phyloP scores from a whole-genome alignment of 2,113 vertebrate genomes.

The Polyodon spathula region DNA sequence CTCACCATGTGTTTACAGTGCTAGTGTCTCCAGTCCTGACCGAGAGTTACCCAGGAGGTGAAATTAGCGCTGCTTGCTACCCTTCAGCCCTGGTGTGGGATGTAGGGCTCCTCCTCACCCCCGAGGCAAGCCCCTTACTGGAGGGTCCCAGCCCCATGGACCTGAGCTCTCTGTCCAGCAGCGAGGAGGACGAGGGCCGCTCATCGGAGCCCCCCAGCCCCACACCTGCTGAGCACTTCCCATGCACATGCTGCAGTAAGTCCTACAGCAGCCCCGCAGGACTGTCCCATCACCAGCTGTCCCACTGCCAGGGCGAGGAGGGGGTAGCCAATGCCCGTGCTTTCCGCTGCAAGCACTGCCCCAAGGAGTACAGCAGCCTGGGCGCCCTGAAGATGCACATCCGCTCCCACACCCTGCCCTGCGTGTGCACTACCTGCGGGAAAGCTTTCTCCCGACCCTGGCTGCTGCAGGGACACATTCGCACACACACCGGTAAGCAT shows the following conservation, averaged over 20 bases:
- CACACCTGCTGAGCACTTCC: slow-evolving; percentile 53
- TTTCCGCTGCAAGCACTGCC: slow-evolving; percentile 94
- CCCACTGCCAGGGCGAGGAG: slow-evolving; percentile 43
- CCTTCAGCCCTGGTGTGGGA: slow-evolving; percentile 63
- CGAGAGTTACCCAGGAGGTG: slow-evolving; percentile 58
- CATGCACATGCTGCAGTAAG: slow-evolving; percentile 71
- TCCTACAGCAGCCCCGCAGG: slow-evolving; percentile 68
- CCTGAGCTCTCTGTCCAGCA: slow-evolving; percentile 73
- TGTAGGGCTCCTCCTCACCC: slow-evolving; percentile 49
- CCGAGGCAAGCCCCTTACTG: slow-evolving; percentile 42
- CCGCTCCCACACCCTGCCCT: slow-evolving; percentile 91
- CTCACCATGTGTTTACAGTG: slow-evolving; percentile 30
- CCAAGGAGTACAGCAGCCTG: slow-evolving; percentile 90
- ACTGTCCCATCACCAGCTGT: slow-evolving; percentile 75
- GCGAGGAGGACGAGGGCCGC: slow-evolving; percentile 79
- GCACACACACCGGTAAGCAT: slow-evolving; percentile 83
- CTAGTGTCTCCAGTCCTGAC: slow-evolving; percentile 66
- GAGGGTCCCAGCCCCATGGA: slow-evolving; percentile 56
- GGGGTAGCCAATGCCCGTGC: slow-evolving; percentile 48
- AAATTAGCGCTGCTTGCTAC: slow-evolving; percentile 51
- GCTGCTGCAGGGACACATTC: slow-evolving; percentile 91
- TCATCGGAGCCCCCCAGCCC: slow-evolving; percentile 87
- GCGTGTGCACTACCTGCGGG: slow-evolving; percentile 87
- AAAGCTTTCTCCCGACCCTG: slow-evolving; percentile 96
- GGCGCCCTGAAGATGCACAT: slow-evolving; percentile 98